A percentile compares a stretch with the other conserved stretches of the same genome.
These are phyloP conservation scores for Phalanger gymnotis DNA, from an alignment of 2,797 vertebrate genomes.

Conservation along the genomic window DNA sequence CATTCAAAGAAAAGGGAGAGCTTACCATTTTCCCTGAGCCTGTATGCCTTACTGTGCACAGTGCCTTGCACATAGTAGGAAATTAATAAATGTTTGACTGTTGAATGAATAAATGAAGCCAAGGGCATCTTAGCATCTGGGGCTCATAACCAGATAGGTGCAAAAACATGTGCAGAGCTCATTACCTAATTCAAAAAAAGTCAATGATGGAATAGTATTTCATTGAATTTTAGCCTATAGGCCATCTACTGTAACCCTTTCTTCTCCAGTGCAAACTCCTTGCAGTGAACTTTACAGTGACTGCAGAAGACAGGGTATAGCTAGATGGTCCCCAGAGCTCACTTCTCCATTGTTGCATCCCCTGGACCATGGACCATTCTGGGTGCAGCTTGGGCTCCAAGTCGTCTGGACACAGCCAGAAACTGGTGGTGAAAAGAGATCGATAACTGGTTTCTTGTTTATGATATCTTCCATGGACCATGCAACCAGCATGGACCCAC, in stretches of 20 bases:
- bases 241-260: neutral
- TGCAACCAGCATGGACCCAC: neutral
- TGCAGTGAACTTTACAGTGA: neutral
- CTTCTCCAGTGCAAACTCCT: neutral
- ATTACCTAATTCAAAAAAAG: neutral
- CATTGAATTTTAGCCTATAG: neutral
- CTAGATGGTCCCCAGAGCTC: neutral
- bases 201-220: neutral
- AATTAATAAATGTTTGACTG: neutral
- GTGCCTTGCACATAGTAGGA: slow-evolving; percentile 6
- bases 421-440: slow-evolving; percentile 5
- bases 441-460: slow-evolving; percentile 11
- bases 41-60: neutral
- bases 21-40: neutral
- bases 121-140: neutral
- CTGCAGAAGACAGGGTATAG: neutral
- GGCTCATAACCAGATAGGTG: neutral
- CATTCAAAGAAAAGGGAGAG: neutral
- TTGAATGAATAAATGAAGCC: neutral
- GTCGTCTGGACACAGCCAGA: neutral
- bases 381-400: neutral
- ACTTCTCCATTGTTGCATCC: neutral
- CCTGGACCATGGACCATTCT: neutral
- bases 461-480: slow-evolving; percentile 23
- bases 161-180: neutral